A percentile compares a stretch with the other conserved stretches of the same genome.
phyloP scores from a whole-genome alignment of 2,113 vertebrate species.

The Eleginops maclovinus region DNA sequence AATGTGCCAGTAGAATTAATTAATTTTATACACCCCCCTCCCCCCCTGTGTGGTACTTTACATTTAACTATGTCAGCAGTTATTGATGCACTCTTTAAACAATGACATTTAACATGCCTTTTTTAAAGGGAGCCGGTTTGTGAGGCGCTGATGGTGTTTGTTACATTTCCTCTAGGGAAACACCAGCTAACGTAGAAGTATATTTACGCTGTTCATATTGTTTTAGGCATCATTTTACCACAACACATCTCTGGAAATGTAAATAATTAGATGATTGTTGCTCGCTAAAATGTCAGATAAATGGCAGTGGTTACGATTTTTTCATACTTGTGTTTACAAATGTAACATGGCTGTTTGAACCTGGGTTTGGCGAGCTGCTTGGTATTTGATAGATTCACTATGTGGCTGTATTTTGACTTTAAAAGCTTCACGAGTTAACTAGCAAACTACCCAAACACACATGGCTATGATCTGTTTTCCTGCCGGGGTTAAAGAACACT shows the following conservation, averaged over 20 bases:
- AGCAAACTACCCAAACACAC: not conserved
- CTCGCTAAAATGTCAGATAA: not conserved
- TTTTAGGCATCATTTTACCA: not conserved
- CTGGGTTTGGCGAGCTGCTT: not conserved
- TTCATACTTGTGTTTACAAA: not conserved
- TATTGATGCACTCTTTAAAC: slow-evolving; percentile 84
- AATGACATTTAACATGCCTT: slow-evolving; percentile 79
- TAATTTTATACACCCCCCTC: slow-evolving; percentile 77
- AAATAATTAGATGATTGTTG: not conserved
- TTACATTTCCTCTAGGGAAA: slow-evolving; percentile 34
- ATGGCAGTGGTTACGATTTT: no score
- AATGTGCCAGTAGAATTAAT: slow-evolving; percentile 83
- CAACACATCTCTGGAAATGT: not conserved
- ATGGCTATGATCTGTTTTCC: not conserved
- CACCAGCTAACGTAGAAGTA: not conserved
- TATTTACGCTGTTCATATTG: not conserved
- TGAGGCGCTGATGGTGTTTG: slow-evolving; percentile 14
- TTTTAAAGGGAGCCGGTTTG: slow-evolving; percentile 61
- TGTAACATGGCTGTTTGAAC: not conserved
- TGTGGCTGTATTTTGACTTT: not conserved
- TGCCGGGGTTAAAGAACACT: not conserved
- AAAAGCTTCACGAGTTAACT: slow-evolving; percentile 15
- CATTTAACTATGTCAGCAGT: slow-evolving; percentile 85
- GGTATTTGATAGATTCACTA: not conserved
- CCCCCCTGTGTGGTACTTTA: slow-evolving; percentile 74